Percentiles rank a stretch among this genome's conserved stretches.
phyloP scores from a whole-genome alignment of 2,888 invertebrate species.

The Junonia oenone region DNA sequence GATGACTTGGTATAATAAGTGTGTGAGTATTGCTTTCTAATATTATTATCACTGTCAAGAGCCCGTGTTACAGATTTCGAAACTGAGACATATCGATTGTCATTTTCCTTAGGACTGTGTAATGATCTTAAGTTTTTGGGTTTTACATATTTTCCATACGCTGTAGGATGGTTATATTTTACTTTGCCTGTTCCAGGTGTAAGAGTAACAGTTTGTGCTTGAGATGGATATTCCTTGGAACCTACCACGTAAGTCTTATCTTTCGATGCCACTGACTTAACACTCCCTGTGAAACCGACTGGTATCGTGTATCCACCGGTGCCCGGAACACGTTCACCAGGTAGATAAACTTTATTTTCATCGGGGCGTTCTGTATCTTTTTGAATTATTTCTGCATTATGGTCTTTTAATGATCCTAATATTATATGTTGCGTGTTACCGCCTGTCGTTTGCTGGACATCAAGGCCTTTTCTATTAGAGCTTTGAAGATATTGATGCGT shows the following conservation, averaged over 20 bases:
- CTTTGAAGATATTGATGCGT: slow-evolving; percentile 55
- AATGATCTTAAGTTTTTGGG: slow-evolving; percentile 61
- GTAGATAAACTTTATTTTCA: slow-evolving; percentile 80
- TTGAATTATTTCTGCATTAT: slow-evolving; percentile 82
- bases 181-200: slow-evolving; percentile 73
- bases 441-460: slow-evolving; percentile 69
- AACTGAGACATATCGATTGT: slow-evolving; percentile 87
- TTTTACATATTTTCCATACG: slow-evolving; percentile 48
- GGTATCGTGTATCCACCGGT: slow-evolving; percentile 84
- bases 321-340: slow-evolving; percentile 84
- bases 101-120: slow-evolving; percentile 54
- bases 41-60: slow-evolving; percentile 80
- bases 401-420: slow-evolving; percentile 77
- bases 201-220: slow-evolving; percentile 82
- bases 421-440: slow-evolving; percentile 83
- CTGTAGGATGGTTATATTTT: slow-evolving; percentile 51
- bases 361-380: slow-evolving; percentile 73
- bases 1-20: slow-evolving; percentile 92
- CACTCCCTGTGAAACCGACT: slow-evolving; percentile 83
- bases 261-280: slow-evolving; percentile 82
- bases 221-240: slow-evolving; percentile 79
- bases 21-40: slow-evolving; percentile 86
- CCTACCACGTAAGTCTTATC: slow-evolving; percentile 79
- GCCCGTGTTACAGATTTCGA: slow-evolving; percentile 89
- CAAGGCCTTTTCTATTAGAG: slow-evolving; percentile 51